phyloP scores from a whole-genome alignment of 2,888 invertebrate genomes.

The Ophion slaviceki region DNA sequence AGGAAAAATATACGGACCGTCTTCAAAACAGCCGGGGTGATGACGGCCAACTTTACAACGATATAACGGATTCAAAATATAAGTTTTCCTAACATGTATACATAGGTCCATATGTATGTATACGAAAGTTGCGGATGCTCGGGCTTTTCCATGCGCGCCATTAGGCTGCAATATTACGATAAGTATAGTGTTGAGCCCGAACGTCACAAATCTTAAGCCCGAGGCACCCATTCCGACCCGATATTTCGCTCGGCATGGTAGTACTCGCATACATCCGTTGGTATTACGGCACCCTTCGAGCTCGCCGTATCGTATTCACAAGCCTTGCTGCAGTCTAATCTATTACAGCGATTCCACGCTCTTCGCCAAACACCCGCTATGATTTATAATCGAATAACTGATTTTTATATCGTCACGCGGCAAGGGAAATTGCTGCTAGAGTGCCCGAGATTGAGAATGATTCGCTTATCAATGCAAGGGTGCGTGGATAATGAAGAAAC shows the following conservation, averaged over 20 bases:
- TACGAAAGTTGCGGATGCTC: slow-evolving; percentile 13
- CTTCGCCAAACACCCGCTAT: neutral
- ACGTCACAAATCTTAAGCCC: slow-evolving; percentile 53
- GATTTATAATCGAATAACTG: slow-evolving; percentile 29
- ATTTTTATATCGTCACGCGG: slow-evolving; percentile 3
- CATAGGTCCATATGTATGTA: neutral
- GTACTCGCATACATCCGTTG: neutral
- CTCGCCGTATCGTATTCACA: slow-evolving; percentile 8
- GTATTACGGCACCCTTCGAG: slow-evolving; percentile 16
- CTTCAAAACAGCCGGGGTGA: too few species aligned
- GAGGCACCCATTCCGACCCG: slow-evolving; percentile 21
- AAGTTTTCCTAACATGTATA: too few species aligned
- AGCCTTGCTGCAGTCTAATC: slow-evolving; percentile 7
- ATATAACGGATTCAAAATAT: too few species aligned
- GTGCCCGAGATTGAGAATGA: too few species aligned
- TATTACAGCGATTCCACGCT: slow-evolving; percentile 23
- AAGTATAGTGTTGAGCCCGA: slow-evolving; percentile 50
- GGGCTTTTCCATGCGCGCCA: slow-evolving; percentile 50
- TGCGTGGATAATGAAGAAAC: too few species aligned
- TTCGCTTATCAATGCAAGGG: too few species aligned
- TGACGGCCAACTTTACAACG: too few species aligned
- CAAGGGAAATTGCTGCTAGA: neutral
- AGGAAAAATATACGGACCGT: too few species aligned
- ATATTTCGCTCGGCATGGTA: slow-evolving; percentile 6
- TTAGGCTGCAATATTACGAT: slow-evolving; percentile 58